phyloP scores from a whole-genome alignment of 1,140 invertebrate species.

The Tribolium castaneum region DNA sequence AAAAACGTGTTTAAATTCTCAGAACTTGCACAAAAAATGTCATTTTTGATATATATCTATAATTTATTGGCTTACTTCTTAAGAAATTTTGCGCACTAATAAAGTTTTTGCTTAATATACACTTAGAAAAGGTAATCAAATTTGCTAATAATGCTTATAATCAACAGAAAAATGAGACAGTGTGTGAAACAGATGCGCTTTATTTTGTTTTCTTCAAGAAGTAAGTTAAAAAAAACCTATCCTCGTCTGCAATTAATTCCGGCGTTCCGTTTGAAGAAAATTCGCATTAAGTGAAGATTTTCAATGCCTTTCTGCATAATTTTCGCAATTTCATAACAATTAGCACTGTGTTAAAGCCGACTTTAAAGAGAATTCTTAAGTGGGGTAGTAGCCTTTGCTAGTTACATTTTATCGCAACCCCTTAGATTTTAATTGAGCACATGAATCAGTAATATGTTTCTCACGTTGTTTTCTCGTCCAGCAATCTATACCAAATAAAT shows the following conservation, averaged over 20 bases:
- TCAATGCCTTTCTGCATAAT: slow-evolving; percentile 36
- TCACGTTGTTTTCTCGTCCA: slow-evolving; percentile 43
- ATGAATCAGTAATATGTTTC: slow-evolving; percentile 50
- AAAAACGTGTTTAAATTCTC: no score
- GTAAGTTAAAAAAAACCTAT: background rate
- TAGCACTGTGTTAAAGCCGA: slow-evolving; percentile 43
- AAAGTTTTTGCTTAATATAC: no score
- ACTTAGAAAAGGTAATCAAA: no score
- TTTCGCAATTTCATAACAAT: slow-evolving; percentile 45
- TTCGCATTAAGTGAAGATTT: slow-evolving; percentile 10
- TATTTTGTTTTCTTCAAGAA: background rate
- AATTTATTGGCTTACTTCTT: no score
- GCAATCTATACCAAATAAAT: background rate
- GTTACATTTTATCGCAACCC: slow-evolving; percentile 48
- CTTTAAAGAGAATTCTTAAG: slow-evolving; percentile 47
- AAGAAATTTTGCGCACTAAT: no score
- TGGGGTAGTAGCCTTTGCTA: slow-evolving; percentile 48
- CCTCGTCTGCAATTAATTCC: slow-evolving; percentile 1
- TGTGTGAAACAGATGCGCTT: no score
- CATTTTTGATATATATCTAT: no score
- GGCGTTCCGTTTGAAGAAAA: slow-evolving; percentile 9
- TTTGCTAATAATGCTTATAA: no score
- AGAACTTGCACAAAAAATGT: no score
- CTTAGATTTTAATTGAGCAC: slow-evolving; percentile 51
- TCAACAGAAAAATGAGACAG: no score